These are phyloP conservation scores for Camelus dromedarius DNA, from an alignment of 2,113 vertebrate species.

Conservation along the genomic window DNA sequence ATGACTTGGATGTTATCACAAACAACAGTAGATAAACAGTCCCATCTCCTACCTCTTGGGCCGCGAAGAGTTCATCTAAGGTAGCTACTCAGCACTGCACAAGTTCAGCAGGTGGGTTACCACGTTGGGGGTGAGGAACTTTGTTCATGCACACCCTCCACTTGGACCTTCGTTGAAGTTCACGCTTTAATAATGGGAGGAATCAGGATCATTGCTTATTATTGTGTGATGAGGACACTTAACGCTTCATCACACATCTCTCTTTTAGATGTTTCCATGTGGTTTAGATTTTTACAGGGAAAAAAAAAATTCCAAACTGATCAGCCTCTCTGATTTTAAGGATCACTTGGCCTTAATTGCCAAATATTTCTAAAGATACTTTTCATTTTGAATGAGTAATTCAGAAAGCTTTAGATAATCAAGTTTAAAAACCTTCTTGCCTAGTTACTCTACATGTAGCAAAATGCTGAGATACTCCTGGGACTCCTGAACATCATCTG, in stretches of 20 bases:
- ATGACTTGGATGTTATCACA: not conserved
- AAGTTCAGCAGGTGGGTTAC: too few species aligned
- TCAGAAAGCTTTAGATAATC: not conserved
- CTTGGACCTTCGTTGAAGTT: not conserved
- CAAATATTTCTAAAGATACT: not conserved
- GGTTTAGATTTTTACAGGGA: not conserved
- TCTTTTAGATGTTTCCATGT: not conserved
- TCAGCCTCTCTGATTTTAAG: not conserved
- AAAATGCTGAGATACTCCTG: not conserved
- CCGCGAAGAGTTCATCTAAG: not conserved
- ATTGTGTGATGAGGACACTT: not conserved
- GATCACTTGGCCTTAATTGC: not conserved
- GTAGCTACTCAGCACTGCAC: not conserved
- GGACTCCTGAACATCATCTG: not conserved
- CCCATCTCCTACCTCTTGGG: not conserved
- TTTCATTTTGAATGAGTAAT: not conserved
- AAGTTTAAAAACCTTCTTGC: not conserved
- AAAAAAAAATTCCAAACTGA: not conserved
- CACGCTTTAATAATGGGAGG: not conserved
- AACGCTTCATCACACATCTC: accelerated
- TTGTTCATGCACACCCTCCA: not conserved
- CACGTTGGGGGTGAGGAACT: not conserved
- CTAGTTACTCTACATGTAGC: not conserved
- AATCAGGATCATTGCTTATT: too few species aligned
- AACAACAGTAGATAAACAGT: not conserved